These are phyloP conservation scores for Silurus lanzhouensis DNA, from an alignment of 2,797 vertebrate species.

Conservation along the genomic window DNA sequence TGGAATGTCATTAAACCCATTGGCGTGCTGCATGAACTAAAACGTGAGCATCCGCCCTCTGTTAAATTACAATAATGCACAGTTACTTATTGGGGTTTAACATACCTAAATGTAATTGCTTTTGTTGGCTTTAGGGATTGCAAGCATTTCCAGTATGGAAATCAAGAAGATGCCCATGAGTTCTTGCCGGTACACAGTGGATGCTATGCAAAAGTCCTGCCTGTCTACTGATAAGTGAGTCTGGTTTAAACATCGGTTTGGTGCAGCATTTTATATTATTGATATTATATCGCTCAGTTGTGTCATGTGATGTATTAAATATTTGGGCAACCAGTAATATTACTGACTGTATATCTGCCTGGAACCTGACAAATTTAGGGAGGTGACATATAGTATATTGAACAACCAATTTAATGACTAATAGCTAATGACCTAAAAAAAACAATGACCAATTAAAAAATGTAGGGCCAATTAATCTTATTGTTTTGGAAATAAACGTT, in stretches of 20 bases:
- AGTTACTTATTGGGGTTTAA: neutral
- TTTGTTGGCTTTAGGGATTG: slow-evolving; percentile 80
- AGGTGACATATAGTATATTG: no score
- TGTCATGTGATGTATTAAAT: no score
- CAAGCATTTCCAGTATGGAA: slow-evolving; percentile 93
- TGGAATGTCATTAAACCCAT: slow-evolving; percentile 90
- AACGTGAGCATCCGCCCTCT: slow-evolving; percentile 80
- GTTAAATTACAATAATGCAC: neutral
- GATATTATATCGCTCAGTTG: no score
- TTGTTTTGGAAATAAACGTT: neutral
- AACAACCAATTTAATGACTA: neutral
- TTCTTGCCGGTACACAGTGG: slow-evolving; percentile 93
- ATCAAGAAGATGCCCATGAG: slow-evolving; percentile 97
- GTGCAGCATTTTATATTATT: no score
- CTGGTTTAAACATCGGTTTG: neutral
- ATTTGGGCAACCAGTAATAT: no score
- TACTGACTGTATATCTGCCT: no score
- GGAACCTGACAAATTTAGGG: no score
- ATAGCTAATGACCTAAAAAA: no score
- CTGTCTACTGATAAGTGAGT: slow-evolving; percentile 92
- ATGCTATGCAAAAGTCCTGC: slow-evolving; percentile 98
- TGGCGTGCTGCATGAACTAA: slow-evolving; percentile 90
- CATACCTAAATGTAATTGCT: neutral
- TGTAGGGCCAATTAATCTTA: neutral
- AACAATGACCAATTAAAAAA: neutral